Percentiles rank a stretch among this genome's conserved stretches.
These are phyloP conservation scores for Plecturocebus donacophilus DNA, from an alignment of 2,113 vertebrate genomes.

Conservation along the genomic window DNA sequence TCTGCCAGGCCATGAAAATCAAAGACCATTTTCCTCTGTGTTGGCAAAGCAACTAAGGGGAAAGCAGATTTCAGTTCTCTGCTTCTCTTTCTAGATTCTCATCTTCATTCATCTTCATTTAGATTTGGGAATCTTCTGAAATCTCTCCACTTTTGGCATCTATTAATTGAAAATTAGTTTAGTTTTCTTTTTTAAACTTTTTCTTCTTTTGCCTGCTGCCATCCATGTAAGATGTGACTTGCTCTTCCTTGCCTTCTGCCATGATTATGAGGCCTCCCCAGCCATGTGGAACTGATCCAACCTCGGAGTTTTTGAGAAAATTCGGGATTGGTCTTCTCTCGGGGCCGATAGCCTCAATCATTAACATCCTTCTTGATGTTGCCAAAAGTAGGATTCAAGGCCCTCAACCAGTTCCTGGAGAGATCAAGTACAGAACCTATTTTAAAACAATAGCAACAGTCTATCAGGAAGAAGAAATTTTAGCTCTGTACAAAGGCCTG, in stretches of 20 bases:
- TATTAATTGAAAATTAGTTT: not conserved
- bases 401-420: conserved; percentile 95
- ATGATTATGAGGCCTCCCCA: too few species aligned
- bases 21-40: not conserved
- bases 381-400: conserved; percentile 99
- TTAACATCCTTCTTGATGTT: conserved; percentile 99
- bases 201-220: too few species aligned
- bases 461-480: conserved; percentile 96
- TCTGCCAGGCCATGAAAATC: not conserved
- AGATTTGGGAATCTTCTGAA: not conserved
- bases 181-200: too few species aligned
- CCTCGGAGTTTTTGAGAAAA: conserved; percentile 96
- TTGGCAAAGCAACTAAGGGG: not conserved
- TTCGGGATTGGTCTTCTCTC: conserved; percentile 95
- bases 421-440: conserved; percentile 98
- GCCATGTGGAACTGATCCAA: conserved; percentile 84
- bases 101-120: not conserved
- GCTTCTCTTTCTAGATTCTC: not conserved
- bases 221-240: too few species aligned
- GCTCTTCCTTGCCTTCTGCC: too few species aligned
- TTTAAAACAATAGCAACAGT: conserved; percentile 95
- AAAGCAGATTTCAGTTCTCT: not conserved
- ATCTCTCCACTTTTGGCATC: not conserved
- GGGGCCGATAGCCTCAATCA: conserved; percentile 96
- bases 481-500: conserved; percentile 97